A percentile compares a stretch with the other conserved stretches of the same genome.
Evolutionary conservation across 2,113 vertebrate genomes (phyloP).

Genomic region (Burhinus oedicnemus): DNA sequence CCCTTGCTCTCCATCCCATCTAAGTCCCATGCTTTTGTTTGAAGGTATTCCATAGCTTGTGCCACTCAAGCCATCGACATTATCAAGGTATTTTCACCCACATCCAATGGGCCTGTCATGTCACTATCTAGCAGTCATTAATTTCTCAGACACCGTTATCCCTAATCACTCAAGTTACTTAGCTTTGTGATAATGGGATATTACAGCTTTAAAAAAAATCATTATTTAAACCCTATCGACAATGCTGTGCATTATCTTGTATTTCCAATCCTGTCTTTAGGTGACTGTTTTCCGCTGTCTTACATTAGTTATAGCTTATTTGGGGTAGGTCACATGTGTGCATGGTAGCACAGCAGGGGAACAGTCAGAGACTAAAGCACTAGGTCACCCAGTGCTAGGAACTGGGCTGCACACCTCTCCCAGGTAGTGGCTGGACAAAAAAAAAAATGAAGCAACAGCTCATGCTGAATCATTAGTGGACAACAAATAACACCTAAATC

Average conservation of each 20-base stretch:
- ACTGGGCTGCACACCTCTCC: background rate
- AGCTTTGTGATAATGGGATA: background rate
- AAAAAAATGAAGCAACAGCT: background rate
- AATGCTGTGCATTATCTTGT: background rate
- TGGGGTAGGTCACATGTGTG: background rate
- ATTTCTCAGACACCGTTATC: background rate
- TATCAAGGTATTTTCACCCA: background rate
- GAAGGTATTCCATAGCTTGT: background rate
- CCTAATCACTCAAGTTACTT: background rate
- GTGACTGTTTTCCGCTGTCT: background rate
- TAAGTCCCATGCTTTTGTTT: background rate
- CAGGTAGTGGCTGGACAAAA: background rate
- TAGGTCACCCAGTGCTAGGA: background rate
- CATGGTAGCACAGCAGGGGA: background rate
- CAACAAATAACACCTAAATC: background rate
- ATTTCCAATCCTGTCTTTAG: background rate
- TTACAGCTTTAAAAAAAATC: background rate
- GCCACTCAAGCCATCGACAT: background rate
- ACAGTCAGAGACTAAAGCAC: background rate
- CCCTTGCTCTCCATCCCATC: background rate
- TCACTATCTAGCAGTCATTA: background rate
- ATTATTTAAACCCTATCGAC: background rate
- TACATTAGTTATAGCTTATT: background rate
- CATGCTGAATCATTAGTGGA: background rate
- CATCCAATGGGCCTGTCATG: rapidly evolving